Conservation (phyloP, 2,797 vertebrate genomes). For the Rhabdomys pumilio region DNA sequence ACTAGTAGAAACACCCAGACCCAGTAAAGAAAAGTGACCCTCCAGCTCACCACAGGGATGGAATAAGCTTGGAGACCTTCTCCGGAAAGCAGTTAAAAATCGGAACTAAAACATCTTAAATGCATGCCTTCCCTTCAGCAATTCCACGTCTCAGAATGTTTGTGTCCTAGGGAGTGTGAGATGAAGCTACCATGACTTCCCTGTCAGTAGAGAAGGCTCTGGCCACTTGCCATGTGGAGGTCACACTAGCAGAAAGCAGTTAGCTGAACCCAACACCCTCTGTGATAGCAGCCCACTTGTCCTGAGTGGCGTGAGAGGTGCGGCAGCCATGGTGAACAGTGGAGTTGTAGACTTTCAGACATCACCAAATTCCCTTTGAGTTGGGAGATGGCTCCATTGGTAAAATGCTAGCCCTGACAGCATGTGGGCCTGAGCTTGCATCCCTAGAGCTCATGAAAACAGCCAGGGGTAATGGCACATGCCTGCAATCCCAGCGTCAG, state of each 20-base stretch:
- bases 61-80: neutral
- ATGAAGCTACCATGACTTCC: neutral
- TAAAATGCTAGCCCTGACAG: neutral
- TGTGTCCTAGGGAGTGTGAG: neutral
- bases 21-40: rapidly evolving
- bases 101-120: neutral
- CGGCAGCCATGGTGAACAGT: rapidly evolving
- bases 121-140: neutral
- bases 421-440: neutral
- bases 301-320: rapidly evolving
- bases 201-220: neutral
- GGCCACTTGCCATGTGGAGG: rapidly evolving
- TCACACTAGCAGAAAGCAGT: neutral
- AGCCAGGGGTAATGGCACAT: neutral
- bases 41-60: rapidly evolving
- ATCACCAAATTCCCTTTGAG: neutral
- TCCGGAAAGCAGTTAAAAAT: neutral
- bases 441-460: neutral
- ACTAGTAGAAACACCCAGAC: rapidly evolving
- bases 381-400: neutral
- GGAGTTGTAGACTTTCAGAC: rapidly evolving
- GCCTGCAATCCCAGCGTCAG: neutral
- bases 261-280: neutral
- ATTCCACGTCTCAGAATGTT: neutral
- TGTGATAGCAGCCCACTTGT: rapidly evolving